These are phyloP conservation scores for Sebastes schlegelii DNA, from an alignment of 2,113 vertebrate species.

Conservation along the genomic window DNA sequence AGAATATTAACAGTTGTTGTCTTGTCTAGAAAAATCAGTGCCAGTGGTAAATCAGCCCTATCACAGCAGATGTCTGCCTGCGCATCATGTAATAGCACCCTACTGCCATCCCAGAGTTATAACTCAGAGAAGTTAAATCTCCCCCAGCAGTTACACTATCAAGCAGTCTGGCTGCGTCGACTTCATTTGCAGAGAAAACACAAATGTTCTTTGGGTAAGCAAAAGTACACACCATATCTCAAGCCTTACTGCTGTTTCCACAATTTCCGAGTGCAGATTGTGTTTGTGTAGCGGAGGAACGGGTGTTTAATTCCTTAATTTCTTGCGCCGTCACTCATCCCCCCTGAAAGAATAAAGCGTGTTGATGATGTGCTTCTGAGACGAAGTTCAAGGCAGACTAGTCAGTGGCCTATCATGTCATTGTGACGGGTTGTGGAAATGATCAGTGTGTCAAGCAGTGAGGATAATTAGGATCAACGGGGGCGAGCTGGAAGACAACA, in stretches of 20 bases:
- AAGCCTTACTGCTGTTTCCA: constrained; percentile 26
- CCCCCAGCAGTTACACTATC: constrained; percentile 48
- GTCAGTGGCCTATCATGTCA: background rate
- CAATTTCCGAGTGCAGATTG: constrained; percentile 16
- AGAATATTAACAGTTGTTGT: constrained; percentile 7
- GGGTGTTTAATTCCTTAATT: constrained; percentile 37
- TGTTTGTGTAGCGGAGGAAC: constrained; percentile 18
- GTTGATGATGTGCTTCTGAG: background rate
- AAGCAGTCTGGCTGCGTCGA: constrained; percentile 36
- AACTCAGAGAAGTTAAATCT: constrained; percentile 55
- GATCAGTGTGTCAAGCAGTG: constrained; percentile 35
- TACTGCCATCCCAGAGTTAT: constrained; percentile 26
- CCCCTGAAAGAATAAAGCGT: background rate
- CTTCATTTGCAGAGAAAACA: constrained; percentile 53
- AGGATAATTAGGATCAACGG: constrained; percentile 44
- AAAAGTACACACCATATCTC: constrained; percentile 36
- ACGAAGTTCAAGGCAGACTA: constrained; percentile 25
- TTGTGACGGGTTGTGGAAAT: background rate
- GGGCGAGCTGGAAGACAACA: background rate
- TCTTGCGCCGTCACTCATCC: constrained; percentile 18
- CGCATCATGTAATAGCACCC: constrained; percentile 46
- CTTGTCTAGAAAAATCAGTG: constrained; percentile 11
- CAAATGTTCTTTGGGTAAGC: constrained; percentile 58
- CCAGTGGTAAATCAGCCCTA: constrained; percentile 45
- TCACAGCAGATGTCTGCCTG: constrained; percentile 60